These are phyloP conservation scores for Microtus pennsylvanicus DNA, from an alignment of 2,113 vertebrate genomes.

Conservation along the genomic window DNA sequence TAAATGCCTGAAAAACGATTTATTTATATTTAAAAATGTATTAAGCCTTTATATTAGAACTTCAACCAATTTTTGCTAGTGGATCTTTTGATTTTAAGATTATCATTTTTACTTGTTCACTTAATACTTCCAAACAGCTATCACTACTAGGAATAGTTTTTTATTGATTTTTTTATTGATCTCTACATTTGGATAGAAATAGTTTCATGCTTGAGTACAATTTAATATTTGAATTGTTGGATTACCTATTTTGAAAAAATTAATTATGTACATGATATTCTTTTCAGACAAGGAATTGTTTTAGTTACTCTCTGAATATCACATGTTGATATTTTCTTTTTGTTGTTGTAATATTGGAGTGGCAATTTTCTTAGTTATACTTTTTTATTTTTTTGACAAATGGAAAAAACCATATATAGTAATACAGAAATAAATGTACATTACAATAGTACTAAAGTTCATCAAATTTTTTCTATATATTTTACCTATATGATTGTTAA, in stretches of 20 bases:
- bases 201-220: not conserved
- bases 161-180: too few species aligned
- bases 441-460: not conserved
- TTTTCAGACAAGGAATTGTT: constrained; percentile 12
- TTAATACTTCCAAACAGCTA: not conserved
- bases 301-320: not conserved
- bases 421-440: not conserved
- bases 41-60: not conserved
- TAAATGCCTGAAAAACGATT: not conserved
- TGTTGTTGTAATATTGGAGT: constrained; percentile 8
- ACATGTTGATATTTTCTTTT: constrained; percentile 1
- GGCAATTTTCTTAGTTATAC: not conserved
- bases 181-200: not conserved
- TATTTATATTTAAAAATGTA: constrained; percentile 24
- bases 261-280: not conserved
- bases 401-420: not conserved
- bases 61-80: not conserved
- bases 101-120: not conserved
- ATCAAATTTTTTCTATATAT: not conserved
- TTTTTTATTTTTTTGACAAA: not conserved
- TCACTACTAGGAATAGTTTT: not conserved
- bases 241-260: not conserved
- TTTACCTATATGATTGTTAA: not conserved
- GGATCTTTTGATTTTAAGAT: constrained; percentile 32
- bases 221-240: not conserved